A percentile compares a stretch with the other conserved stretches of the same genome.
These are phyloP conservation scores for Dryocosmus kuriphilus DNA, from an alignment of 2,888 invertebrate genomes.

Conservation along the genomic window DNA sequence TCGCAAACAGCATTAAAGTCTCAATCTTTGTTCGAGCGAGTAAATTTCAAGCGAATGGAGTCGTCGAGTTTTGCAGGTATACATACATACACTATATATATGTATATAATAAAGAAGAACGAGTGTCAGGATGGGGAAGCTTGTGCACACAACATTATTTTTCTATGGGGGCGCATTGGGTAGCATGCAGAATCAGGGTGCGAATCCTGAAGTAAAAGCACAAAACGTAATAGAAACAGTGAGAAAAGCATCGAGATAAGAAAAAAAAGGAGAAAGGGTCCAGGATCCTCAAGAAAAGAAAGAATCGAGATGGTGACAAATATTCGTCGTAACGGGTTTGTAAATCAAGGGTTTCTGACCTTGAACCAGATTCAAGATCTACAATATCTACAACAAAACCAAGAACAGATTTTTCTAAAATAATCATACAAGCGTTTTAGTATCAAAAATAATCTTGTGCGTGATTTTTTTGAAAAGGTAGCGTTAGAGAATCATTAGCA, in stretches of 20 bases:
- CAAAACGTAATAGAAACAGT: background rate
- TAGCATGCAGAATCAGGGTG: constrained; percentile 31
- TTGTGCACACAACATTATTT: constrained; percentile 71
- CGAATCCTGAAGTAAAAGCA: background rate
- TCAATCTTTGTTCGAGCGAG: constrained; percentile 70
- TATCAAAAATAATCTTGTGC: too few species aligned
- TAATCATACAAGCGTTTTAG: too few species aligned
- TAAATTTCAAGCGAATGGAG: constrained; percentile 57
- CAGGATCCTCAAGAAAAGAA: background rate
- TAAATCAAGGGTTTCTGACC: background rate
- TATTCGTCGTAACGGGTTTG: background rate
- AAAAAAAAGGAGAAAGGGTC: background rate
- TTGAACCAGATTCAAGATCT: too few species aligned
- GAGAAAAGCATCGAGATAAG: background rate
- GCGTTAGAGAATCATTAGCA: constrained; percentile 1
- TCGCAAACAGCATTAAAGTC: constrained; percentile 70
- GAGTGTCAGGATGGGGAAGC: constrained; percentile 55
- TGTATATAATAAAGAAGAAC: constrained; percentile 33
- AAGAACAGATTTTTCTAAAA: too few species aligned
- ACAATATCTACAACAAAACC: too few species aligned
- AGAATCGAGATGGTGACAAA: background rate
- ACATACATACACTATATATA: constrained; percentile 34
- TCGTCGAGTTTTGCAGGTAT: constrained; percentile 49
- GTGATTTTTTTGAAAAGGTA: too few species aligned
- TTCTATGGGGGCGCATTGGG: constrained; percentile 63